Base-by-base conservation (phyloP, 2,113 vertebrate genomes). In the Amphiprion ocellaris region DNA sequence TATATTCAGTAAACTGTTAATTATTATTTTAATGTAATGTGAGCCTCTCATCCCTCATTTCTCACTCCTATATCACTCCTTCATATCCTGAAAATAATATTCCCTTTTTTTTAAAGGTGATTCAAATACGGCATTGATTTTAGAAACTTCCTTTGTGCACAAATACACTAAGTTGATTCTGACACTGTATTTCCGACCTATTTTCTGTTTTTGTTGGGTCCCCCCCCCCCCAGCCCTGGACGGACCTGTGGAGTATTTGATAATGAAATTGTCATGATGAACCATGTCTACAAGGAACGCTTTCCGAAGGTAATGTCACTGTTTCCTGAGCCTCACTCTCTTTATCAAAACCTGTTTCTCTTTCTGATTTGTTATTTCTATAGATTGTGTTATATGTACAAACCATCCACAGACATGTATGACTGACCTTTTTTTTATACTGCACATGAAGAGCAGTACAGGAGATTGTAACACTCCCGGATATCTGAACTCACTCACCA, bases 191-290 rank as follows among this genome's bases (percentile, higher is more conserved):
- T 15, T 44, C 17, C 10, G 0, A 44, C 10, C 12, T 53, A n/a
- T 17, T 15, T 19, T 65, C 12, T 65, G 1, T 65, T 74, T 30
- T 44, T 71, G n/a, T 24, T 47, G 70, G 69, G 64, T 72, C 79
- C 7, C 75, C 52, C 30, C 21, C 21, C 21, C 21, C 62, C 0
- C 92, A 99, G 98, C 92, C 97, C 97, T 4, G 97, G 97, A 30
- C 93, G 97, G 41, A 95, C 97, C 1, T 93, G 96, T 0, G 96
- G 96, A 68, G 94, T 92, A n/a, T 97, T 98, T 59, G 98, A 99
- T 90, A 98, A 97, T 10, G 98, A 99, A 90, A 95, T 98, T 26
- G 95, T 98, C 82, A 98, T 98, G 97, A 98, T 98, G 97, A 98
- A 99, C 87, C 97, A 98, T 1, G 97, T 99, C 76, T 99, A 99